Conservation (phyloP, 2,888 invertebrate species). For the Allygus modestus region DNA sequence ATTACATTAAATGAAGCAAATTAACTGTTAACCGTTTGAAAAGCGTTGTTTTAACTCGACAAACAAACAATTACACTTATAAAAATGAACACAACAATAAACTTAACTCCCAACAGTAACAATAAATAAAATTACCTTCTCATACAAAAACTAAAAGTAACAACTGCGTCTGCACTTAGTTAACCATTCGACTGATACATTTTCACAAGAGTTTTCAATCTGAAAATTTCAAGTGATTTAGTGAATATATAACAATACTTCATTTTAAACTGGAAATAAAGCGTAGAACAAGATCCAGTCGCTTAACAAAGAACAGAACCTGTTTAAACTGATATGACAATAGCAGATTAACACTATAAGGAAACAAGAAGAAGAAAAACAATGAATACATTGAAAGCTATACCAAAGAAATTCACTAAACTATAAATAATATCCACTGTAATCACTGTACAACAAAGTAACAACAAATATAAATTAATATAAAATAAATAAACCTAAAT, state of each 20-base stretch:
- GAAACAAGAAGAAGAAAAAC: not conserved
- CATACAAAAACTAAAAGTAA: not conserved
- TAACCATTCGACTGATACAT: not conserved
- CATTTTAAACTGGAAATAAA: too few relatives aligned
- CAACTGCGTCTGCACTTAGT: not conserved
- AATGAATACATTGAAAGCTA: not conserved
- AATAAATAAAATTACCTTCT: not conserved
- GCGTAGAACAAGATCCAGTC: too few relatives aligned
- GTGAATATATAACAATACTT: too few relatives aligned
- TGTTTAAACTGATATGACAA: too few relatives aligned
- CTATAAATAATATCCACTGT: constrained; percentile 11
- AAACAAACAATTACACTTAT: not conserved
- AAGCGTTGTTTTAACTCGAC: not conserved
- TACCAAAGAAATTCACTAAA: not conserved
- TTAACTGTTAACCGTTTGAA: not conserved
- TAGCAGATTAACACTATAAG: too few relatives aligned
- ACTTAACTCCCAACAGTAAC: not conserved
- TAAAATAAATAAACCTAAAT: not conserved
- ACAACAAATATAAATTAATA: constrained; percentile 14
- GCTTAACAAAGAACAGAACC: too few relatives aligned
- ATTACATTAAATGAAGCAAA: not conserved
- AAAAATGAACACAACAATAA: not conserved
- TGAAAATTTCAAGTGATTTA: too few relatives aligned
- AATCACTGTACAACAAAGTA: constrained; percentile 4
- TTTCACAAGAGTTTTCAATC: too few relatives aligned